These are phyloP conservation scores for Spinibarbus caldwelli DNA, from an alignment of 2,797 vertebrate species.

Conservation along the genomic window DNA sequence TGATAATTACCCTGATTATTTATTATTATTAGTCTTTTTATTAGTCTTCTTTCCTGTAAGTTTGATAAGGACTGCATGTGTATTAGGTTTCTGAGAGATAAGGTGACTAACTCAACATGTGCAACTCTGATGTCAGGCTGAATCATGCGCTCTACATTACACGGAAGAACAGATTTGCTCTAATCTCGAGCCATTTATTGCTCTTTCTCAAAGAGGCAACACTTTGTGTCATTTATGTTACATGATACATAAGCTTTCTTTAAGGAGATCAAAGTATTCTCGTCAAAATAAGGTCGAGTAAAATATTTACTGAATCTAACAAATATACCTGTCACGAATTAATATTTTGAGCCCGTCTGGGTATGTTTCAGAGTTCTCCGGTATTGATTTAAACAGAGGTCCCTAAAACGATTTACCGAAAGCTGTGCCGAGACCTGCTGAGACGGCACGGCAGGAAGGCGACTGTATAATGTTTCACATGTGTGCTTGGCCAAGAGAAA, in stretches of 20 bases:
- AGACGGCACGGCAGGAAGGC: constrained; percentile 66
- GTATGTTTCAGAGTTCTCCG: constrained; percentile 52
- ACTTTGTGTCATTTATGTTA: constrained; percentile 28
- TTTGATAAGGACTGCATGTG: constrained; percentile 37
- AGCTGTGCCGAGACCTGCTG: constrained; percentile 68
- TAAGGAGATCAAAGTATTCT: constrained; percentile 20
- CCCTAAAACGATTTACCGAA: constrained; percentile 65
- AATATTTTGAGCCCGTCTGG: constrained; percentile 12
- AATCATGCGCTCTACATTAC: constrained; percentile 25
- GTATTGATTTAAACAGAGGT: constrained; percentile 70
- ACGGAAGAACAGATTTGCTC: constrained; percentile 18
- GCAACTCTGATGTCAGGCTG: constrained; percentile 4
- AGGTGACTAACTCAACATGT: constrained; percentile 28
- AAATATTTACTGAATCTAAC: constrained; percentile 12
- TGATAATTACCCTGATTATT: constrained; percentile 48
- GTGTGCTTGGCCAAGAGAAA: constrained; percentile 61
- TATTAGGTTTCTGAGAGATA: constrained; percentile 36
- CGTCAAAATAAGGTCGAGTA: neutral
- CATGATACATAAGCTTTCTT: constrained; percentile 46
- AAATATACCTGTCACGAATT: constrained; percentile 35
- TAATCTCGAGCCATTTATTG: constrained; percentile 27
- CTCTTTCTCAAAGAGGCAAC: constrained; percentile 35
- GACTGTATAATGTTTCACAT: constrained; percentile 66
- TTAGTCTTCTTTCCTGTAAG: constrained; percentile 26
- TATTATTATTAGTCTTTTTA: neutral